Evolutionary conservation across 2,797 vertebrate species (phyloP).

Genomic region (Clarias laeviceps): DNA sequence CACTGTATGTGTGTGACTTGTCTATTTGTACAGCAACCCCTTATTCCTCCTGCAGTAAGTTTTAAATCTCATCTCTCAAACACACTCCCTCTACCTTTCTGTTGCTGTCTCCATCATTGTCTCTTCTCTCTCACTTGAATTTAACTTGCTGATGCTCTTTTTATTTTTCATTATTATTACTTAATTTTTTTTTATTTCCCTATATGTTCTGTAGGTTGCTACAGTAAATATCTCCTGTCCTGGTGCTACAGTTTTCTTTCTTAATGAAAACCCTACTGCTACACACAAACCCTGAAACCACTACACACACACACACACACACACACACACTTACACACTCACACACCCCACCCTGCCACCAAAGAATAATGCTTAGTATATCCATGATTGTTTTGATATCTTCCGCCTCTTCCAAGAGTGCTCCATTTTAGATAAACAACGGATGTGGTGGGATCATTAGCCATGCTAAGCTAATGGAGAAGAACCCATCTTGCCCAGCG

Average conservation of each 20-base stretch:
- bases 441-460: conserved; percentile 59
- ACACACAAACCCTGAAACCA: background rate
- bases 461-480: conserved; percentile 58
- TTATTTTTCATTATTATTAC: conserved; percentile 3
- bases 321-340: conserved; percentile 47
- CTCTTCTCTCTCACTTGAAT: conserved; percentile 19
- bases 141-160: conserved; percentile 17
- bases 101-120: conserved; percentile 30
- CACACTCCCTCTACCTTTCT: conserved; percentile 7
- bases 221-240: conserved; percentile 69
- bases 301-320: conserved; percentile 45
- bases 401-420: conserved; percentile 42
- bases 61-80: background rate
- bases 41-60: background rate
- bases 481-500: conserved; percentile 49
- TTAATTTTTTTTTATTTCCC: conserved; percentile 42
- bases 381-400: conserved; percentile 50
- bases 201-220: conserved; percentile 28
- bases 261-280: conserved; percentile 21
- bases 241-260: conserved; percentile 39
- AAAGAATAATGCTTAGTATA: conserved; percentile 53
- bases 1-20: background rate
- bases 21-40: background rate
- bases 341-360: conserved; percentile 55
- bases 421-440: conserved; percentile 59